Base-by-base conservation (phyloP, 2,888 invertebrate species). In the Synanthedon vespiformis region DNA sequence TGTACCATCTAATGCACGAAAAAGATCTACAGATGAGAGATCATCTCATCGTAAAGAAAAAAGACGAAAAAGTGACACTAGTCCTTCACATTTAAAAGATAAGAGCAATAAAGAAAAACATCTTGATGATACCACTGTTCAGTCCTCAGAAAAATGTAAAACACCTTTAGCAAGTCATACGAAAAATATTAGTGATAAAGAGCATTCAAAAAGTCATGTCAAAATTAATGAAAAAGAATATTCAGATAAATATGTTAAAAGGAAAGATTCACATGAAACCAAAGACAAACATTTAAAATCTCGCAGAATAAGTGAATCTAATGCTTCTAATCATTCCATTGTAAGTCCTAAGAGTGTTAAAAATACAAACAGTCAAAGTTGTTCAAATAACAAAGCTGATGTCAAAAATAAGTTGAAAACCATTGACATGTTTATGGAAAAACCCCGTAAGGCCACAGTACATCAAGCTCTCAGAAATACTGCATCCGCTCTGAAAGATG, bases 11-110 rank as follows among this genome's bases (percentile, higher is more conserved):
- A 73, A 72, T 56, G 67, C 80, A 22, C 71, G 83, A 12, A 87
- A 87, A 68, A 74, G 87, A 55, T 78, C 80, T 6, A 67, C 67
- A 56, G 84, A 87, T 18, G 78, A 83, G 64, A 79, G 72, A 63
- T 81, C 85, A 47, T 74, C 79, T 14, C 86, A 87, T 61, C 77
- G 86, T 48, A 87, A 86, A 71, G 87, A 87, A 70, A 87, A 87
- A 67, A 77, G 84, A 34, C 87, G 84, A 63, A 87, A 85, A 83
- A 68, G 68, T 59, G 76, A 77, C 54, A 58, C 63, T 11, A 58
- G 57, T 56, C 61, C 44, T 44, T 13, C 44, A 44, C 44, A 44
- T n/a, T 13, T 4, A 44, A 6, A 60, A 16, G 53, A 59, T 18
- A 70, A 74, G 14, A 63, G 54, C 47, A 71, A 71, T 55, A 65